These are phyloP conservation scores for Phalacrocorax pelagicus DNA, from an alignment of 2,113 vertebrate species.

Conservation along the genomic window DNA sequence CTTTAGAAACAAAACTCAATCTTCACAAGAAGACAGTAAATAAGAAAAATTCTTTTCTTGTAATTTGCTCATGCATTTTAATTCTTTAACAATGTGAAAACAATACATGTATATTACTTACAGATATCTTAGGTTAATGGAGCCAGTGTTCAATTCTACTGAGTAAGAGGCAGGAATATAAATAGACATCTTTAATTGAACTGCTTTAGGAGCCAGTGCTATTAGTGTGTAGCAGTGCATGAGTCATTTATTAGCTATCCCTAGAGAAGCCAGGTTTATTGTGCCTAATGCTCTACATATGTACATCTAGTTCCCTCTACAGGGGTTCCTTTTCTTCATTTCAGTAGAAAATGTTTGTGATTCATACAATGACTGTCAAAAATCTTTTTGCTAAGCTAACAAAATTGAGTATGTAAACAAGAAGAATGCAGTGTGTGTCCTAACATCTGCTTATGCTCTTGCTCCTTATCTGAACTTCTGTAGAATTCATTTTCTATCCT, in stretches of 20 bases:
- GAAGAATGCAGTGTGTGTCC: not conserved
- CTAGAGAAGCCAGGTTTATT: conserved; percentile 12
- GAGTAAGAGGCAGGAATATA: not conserved
- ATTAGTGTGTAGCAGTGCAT: not conserved
- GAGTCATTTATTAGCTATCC: not conserved
- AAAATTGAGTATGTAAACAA: not conserved
- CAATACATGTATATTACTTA: not conserved
- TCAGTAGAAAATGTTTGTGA: not conserved
- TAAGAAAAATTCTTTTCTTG: not conserved
- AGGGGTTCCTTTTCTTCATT: not conserved
- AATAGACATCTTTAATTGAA: not conserved
- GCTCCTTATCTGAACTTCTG: not conserved
- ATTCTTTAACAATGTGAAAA: not conserved
- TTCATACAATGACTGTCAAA: not conserved
- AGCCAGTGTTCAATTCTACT: not conserved
- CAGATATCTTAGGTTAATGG: not conserved
- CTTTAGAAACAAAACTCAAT: not conserved
- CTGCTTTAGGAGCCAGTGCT: not conserved
- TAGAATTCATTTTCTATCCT: not conserved
- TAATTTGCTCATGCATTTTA: not conserved
- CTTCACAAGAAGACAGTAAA: not conserved
- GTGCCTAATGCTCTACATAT: not conserved
- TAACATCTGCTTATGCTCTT: not conserved
- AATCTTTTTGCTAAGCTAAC: not conserved
- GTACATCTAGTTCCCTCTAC: not conserved